phyloP scores from a whole-genome alignment of 2,888 invertebrate genomes.

The Gandaritis pyraliata region DNA sequence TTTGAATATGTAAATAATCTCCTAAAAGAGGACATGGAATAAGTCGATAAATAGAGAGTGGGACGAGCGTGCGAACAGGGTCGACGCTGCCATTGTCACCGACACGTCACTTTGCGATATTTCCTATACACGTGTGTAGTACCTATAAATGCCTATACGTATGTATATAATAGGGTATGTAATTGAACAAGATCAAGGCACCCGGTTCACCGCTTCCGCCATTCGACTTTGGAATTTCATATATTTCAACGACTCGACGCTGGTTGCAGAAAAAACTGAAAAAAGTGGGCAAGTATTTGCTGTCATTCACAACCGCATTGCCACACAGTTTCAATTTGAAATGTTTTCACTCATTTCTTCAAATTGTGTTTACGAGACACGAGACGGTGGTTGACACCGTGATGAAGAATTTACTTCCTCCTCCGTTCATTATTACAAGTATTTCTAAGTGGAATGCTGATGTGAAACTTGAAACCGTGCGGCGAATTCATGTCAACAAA shows the following conservation, averaged over 20 bases:
- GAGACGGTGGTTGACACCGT: conserved; percentile 32
- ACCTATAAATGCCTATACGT: conserved; percentile 29
- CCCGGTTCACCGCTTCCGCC: conserved; percentile 71
- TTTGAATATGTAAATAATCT: conserved; percentile 57
- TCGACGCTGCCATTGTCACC: conserved; percentile 74
- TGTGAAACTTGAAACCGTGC: conserved; percentile 29
- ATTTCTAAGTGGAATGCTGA: conserved; percentile 33
- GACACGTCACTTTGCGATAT: conserved; percentile 63
- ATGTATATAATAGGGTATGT: conserved; percentile 34
- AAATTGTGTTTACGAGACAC: conserved; percentile 34
- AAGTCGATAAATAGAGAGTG: conserved; percentile 74
- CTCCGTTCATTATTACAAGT: conserved; percentile 28
- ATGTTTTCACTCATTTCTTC: conserved; percentile 36
- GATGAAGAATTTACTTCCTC: conserved; percentile 35
- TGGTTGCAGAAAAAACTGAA: conserved; percentile 39
- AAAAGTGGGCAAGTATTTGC: conserved; percentile 39
- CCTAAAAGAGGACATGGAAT: conserved; percentile 64
- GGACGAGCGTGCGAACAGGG: conserved; percentile 79
- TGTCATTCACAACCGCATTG: conserved; percentile 41
- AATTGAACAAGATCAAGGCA: conserved; percentile 74
- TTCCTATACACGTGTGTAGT: conserved; percentile 54
- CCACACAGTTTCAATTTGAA: conserved; percentile 34
- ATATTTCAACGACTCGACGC: conserved; percentile 38
- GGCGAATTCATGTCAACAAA: conserved; percentile 29
- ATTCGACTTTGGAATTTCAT: conserved; percentile 66